These are phyloP conservation scores for Epirrhoe alternata DNA, from an alignment of 2,888 invertebrate genomes.

Conservation along the genomic window DNA sequence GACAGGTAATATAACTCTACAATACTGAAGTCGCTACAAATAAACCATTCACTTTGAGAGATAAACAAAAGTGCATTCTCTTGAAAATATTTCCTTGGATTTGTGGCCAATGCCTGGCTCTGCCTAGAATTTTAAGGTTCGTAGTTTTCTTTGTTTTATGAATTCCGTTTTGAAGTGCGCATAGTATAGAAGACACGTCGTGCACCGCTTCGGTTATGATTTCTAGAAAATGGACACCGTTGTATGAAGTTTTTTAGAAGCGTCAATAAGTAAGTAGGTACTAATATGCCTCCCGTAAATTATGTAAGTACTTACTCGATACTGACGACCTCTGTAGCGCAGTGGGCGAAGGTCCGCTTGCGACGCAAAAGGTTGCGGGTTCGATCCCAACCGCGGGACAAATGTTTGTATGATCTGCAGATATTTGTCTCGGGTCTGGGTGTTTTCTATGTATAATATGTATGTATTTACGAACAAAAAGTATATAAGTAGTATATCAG, in stretches of 20 bases:
- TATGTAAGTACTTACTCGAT: no score
- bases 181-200: slow-evolving; percentile 3
- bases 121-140: slow-evolving; percentile 56
- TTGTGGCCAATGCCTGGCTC: slow-evolving; percentile 42
- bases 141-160: slow-evolving; percentile 55
- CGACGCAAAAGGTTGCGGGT: no score
- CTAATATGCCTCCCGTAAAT: no score
- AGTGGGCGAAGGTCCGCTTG: no score
- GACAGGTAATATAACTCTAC: no score
- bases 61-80: slow-evolving; percentile 13
- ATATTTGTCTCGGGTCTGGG: no score
- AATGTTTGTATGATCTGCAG: no score
- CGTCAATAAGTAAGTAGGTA: not conserved
- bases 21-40: not conserved
- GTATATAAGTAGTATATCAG: no score
- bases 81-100: slow-evolving; percentile 15
- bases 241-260: not conserved
- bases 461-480: no score
- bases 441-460: no score
- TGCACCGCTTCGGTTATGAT: not conserved
- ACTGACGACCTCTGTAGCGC: no score
- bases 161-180: slow-evolving; percentile 49
- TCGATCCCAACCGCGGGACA: no score
- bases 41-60: not conserved
- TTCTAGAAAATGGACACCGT: not conserved